A percentile compares a stretch with the other conserved stretches of the same genome.
Conservation (phyloP, 2,888 invertebrate genomes). For the Subacronicta megacephala region DNA sequence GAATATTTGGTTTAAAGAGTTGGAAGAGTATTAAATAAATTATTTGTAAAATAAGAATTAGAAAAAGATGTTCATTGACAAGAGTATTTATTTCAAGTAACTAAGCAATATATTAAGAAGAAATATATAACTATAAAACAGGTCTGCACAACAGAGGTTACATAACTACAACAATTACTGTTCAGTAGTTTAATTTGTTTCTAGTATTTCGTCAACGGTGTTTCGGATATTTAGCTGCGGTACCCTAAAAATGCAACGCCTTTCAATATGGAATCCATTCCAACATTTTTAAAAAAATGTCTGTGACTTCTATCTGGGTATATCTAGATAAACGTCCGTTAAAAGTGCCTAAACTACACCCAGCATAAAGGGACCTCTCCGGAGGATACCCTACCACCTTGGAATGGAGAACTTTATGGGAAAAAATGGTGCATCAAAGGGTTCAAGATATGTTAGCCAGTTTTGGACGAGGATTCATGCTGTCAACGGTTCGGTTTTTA, state of each 20-base stretch:
- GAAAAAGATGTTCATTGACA: too few species aligned
- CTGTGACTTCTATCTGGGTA: conserved; percentile 44
- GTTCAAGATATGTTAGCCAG: conserved; percentile 32
- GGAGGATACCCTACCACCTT: not conserved
- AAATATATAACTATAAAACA: too few species aligned
- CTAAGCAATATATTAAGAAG: too few species aligned
- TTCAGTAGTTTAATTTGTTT: too few species aligned
- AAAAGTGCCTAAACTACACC: conserved; percentile 52
- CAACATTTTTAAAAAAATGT: conserved; percentile 33
- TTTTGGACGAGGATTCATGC: conserved; percentile 37
- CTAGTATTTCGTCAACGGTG: too few species aligned
- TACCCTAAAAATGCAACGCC: conserved; percentile 18
- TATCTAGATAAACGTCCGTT: conserved; percentile 60
- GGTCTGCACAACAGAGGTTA: too few species aligned
- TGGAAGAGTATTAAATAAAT: too few species aligned
- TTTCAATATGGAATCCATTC: conserved; percentile 43
- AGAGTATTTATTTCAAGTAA: too few species aligned
- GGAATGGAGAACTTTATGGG: conserved; percentile 10
- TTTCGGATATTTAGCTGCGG: not conserved
- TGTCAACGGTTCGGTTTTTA: conserved; percentile 59
- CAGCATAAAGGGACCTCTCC: conserved; percentile 38
- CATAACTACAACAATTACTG: too few species aligned
- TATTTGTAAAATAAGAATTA: too few species aligned
- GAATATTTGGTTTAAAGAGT: too few species aligned
- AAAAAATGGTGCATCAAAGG: conserved; percentile 13